Percentiles rank a stretch among this genome's conserved stretches.
Conservation (phyloP, 2,888 invertebrate genomes). For the Watsonalla binaria region DNA sequence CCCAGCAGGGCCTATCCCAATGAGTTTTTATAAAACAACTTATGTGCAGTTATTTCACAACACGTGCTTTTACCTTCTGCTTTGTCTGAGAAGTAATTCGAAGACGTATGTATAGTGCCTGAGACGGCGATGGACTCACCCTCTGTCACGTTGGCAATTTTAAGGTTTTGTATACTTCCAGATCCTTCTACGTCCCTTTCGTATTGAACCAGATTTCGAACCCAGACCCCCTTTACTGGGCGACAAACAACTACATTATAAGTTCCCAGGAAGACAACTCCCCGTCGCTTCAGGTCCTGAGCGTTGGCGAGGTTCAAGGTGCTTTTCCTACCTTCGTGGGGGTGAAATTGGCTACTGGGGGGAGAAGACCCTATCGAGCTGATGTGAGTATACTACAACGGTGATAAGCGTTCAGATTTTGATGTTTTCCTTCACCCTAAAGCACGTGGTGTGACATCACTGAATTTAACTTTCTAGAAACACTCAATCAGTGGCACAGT, state of each 20-base stretch:
- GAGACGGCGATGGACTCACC: too few relatives aligned
- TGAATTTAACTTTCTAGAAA: too few relatives aligned
- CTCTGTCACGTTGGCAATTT: too few relatives aligned
- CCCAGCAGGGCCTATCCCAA: too few relatives aligned
- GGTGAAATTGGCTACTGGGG: conserved; percentile 58
- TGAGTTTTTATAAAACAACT: too few relatives aligned
- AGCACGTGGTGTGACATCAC: neutral
- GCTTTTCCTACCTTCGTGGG: conserved; percentile 81
- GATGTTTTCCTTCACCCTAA: too few relatives aligned
- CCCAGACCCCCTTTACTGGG: conserved; percentile 80
- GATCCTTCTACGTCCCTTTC: conserved; percentile 82
- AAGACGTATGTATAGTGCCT: too few relatives aligned
- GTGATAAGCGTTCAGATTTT: too few relatives aligned
- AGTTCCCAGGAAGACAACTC: conserved; percentile 80
- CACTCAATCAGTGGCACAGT: too few relatives aligned
- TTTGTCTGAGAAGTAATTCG: too few relatives aligned
- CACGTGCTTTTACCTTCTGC: too few relatives aligned
- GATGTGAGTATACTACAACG: conserved; percentile 60
- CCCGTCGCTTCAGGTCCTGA: conserved; percentile 65
- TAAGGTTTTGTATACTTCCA: conserved; percentile 33
- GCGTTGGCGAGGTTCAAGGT: conserved; percentile 82
- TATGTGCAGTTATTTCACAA: too few relatives aligned
- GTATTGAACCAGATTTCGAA: conserved; percentile 80
- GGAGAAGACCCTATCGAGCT: conserved; percentile 74
- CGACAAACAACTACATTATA: conserved; percentile 85